Evolutionary conservation across 2,113 vertebrate species (phyloP).

Genomic region (Neodontobutis hainanensis): DNA sequence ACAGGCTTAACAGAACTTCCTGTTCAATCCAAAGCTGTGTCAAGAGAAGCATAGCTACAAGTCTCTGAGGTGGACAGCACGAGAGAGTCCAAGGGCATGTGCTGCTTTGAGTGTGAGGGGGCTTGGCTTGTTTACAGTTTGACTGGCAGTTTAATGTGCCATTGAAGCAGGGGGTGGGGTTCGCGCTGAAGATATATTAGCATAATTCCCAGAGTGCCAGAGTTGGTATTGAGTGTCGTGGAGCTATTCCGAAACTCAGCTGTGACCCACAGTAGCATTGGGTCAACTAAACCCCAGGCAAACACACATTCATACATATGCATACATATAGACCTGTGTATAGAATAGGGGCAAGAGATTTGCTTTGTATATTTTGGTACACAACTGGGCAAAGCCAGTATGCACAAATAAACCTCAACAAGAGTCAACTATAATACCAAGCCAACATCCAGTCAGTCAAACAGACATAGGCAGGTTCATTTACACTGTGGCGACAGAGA

Average conservation of each 20-base stretch:
- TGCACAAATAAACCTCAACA: neutral
- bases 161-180: conserved; percentile 60
- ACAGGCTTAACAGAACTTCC: conserved; percentile 36
- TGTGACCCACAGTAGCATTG: conserved; percentile 71
- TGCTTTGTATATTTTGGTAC: neutral
- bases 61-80: conserved; percentile 31
- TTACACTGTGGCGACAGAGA: conserved; percentile 84
- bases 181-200: conserved; percentile 68
- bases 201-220: conserved; percentile 77
- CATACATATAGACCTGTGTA: conserved; percentile 1
- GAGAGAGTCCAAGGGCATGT: conserved; percentile 22
- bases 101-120: conserved; percentile 38
- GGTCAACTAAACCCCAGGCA: conserved; percentile 69
- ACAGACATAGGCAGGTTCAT: conserved; percentile 59
- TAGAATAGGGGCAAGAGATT: neutral
- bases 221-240: conserved; percentile 68
- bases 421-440: neutral
- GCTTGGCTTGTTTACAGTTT: conserved; percentile 71
- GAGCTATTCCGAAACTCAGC: conserved; percentile 78
- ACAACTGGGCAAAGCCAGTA: neutral
- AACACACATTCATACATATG: conserved; percentile 37
- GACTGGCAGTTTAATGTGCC: conserved; percentile 77
- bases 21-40: conserved; percentile 36
- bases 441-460: conserved; percentile 5
- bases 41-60: conserved; percentile 44